A percentile compares a stretch with the other conserved stretches of the same genome.
Conservation (phyloP, 2,888 invertebrate genomes). For the Lasioglossum vierecki region DNA sequence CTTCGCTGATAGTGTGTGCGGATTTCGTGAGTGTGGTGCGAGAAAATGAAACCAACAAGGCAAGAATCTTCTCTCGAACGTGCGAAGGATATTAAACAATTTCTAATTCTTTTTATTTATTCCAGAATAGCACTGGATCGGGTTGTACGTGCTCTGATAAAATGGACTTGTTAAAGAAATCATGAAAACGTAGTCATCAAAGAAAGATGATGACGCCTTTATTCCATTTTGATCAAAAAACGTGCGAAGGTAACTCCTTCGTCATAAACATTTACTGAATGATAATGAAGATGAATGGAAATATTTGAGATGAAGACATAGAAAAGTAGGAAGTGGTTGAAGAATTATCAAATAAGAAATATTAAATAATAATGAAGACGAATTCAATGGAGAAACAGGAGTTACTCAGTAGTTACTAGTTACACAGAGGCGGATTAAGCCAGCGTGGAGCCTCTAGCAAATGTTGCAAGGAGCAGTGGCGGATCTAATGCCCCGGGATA, state of each 20-base stretch:
- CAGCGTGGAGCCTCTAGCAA: too few relatives aligned
- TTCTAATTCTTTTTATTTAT: not conserved
- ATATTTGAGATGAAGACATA: not conserved
- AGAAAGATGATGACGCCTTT: not conserved
- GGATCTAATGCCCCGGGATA: too few relatives aligned
- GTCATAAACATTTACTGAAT: not conserved
- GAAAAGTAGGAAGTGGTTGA: not conserved
- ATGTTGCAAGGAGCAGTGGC: too few relatives aligned
- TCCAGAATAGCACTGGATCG: not conserved
- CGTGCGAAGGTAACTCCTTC: not conserved
- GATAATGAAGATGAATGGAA: not conserved
- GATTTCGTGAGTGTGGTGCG: not conserved
- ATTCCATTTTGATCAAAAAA: not conserved
- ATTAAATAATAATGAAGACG: not conserved
- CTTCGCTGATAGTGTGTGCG: conserved; percentile 50
- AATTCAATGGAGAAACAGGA: too few relatives aligned
- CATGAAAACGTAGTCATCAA: too few relatives aligned
- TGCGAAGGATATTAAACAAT: not conserved
- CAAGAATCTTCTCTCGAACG: not conserved
- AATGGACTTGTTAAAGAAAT: not conserved
- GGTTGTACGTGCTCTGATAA: not conserved
- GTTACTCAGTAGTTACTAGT: too few relatives aligned
- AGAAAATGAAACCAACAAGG: not conserved
- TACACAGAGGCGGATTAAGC: too few relatives aligned
- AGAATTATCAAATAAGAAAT: not conserved